phyloP scores from a whole-genome alignment of 2,113 vertebrate species.

The Scatophagus argus region DNA sequence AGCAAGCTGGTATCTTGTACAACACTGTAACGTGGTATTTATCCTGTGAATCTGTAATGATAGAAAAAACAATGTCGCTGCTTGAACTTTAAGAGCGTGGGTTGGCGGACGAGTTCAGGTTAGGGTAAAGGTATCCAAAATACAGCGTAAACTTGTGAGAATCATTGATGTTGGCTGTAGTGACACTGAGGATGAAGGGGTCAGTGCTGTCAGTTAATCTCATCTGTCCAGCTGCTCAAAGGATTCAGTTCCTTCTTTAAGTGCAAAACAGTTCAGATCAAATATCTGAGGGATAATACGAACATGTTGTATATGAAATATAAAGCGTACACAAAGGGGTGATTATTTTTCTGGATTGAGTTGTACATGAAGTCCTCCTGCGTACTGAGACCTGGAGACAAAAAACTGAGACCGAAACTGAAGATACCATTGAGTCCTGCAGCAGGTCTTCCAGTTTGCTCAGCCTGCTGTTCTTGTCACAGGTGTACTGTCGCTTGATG shows the following conservation, averaged over 20 bases:
- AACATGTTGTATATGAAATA: not conserved
- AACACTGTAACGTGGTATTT: too few relatives aligned
- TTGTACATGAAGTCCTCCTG: too few relatives aligned
- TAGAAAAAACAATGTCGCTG: too few relatives aligned
- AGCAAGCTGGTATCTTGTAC: not conserved
- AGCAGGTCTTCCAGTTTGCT: constrained; percentile 95
- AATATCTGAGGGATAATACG: not conserved
- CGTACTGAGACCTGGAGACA: not conserved
- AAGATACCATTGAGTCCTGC: constrained; percentile 97
- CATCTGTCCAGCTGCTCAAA: not conserved
- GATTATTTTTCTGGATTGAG: too few relatives aligned
- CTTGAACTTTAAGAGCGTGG: too few relatives aligned
- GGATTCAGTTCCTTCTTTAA: not conserved
- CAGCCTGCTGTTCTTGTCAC: constrained; percentile 92
- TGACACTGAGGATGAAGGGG: too few relatives aligned
- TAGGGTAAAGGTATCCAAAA: not conserved
- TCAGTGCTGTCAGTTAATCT: not conserved
- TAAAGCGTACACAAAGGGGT: too few relatives aligned
- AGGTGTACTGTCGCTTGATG: constrained; percentile 96
- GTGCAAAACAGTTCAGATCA: not conserved
- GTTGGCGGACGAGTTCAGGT: too few relatives aligned
- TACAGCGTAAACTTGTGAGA: not conserved
- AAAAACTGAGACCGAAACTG: not conserved
- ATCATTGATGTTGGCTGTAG: not conserved
- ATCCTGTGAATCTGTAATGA: too few relatives aligned